Evolutionary conservation across 2,888 invertebrate genomes (phyloP), one percentile per base, ranked within the genome.

Genomic region (Acronicta aceris): DNA sequence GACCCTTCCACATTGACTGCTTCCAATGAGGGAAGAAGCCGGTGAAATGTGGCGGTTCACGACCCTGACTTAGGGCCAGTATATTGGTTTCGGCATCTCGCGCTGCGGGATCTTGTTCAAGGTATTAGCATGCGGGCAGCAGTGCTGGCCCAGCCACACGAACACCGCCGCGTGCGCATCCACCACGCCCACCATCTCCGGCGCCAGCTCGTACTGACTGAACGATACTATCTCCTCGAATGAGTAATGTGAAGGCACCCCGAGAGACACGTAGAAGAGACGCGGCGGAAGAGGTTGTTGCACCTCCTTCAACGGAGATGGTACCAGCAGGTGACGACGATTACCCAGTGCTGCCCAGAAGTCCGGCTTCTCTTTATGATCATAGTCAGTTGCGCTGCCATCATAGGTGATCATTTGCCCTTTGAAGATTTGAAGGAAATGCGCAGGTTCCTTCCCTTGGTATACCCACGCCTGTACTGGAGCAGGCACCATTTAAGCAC

Each of bases 11-110:
- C 81, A 97, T 95, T 67, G 96, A 96, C 59, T 95, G 95, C 86
- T 98, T 97, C 99, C 99, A 99, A 60, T 95, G 96, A 1, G 97
- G 97, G 89, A 99, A 99, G 92, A 98, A 97, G 65, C 99, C 99
- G 52, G 97, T 98, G 88, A 99, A 99, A 45, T 97, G 97, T 38
- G 98, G 97, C 0, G 99, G 98, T 88, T 99, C 99, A 55, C 95
- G 95, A 51, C 97, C 97, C 91, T 99, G 99, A 80, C 96, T 97
- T 55, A 99, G 95, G 50, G 97, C 95, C 40, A 97, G 95, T 67
- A 99, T 96, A 1, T 98, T 97, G 0, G 97, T 98, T 65, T 97
- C 96, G 17, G 96, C 95, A 80, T 98, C 97, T 63, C 98, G 95
- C 16, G 97, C 97, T 16, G 97, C 96, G 4, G 98, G 98, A 91